Evolutionary conservation across 1,140 invertebrate species (phyloP).

Genomic region (Pentalonia nigronervosa): DNA sequence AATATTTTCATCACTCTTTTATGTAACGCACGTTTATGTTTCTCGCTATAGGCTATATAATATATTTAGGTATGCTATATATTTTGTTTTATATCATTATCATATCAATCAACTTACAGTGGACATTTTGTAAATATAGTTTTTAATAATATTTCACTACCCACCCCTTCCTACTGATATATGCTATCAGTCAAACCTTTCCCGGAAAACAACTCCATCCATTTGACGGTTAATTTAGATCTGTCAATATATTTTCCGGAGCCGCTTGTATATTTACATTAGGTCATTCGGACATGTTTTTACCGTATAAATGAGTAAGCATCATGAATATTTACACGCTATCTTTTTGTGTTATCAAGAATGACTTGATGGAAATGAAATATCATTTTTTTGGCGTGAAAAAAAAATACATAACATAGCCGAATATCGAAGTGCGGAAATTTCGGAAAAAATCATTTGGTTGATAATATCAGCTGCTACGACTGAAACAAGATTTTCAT

Average conservation of each 20-base stretch:
- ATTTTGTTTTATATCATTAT: neutral
- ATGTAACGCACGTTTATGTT: neutral
- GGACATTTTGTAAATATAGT: conserved; percentile 3
- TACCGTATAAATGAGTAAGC: neutral
- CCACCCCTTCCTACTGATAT: neutral
- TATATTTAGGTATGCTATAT: neutral
- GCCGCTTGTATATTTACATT: neutral
- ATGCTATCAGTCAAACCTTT: conserved; percentile 5
- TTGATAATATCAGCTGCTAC: too few relatives aligned
- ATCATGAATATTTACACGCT: neutral
- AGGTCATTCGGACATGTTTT: neutral
- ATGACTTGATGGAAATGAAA: neutral
- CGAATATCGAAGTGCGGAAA: neutral
- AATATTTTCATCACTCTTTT: neutral
- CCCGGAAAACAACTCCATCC: neutral
- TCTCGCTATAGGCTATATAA: neutral
- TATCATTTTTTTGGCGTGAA: neutral
- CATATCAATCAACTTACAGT: neutral
- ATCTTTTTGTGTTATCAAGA: neutral
- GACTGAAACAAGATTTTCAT: too few relatives aligned
- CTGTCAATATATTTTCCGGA: neutral
- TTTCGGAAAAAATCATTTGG: neutral
- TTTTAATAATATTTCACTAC: conserved; percentile 7
- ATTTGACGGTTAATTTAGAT: conserved; percentile 12
- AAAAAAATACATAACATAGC: neutral